phyloP scores from a whole-genome alignment of 2,888 invertebrate genomes.

The Agrotis ipsilon region DNA sequence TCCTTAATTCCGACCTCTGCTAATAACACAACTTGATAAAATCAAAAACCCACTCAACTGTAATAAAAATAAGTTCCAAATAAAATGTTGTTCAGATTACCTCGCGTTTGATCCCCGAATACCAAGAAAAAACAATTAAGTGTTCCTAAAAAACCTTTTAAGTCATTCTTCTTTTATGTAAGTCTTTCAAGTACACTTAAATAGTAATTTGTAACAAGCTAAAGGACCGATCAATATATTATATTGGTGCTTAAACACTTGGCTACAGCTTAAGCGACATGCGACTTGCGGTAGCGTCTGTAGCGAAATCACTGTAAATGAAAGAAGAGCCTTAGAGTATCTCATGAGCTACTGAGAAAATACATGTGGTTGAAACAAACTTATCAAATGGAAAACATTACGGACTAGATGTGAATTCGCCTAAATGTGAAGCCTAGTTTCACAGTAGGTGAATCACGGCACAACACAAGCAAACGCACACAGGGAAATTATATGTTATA shows the following conservation, averaged over 20 bases:
- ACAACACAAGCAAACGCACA: no score
- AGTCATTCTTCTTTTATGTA: constrained; percentile 38
- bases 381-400: no score
- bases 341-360: no score
- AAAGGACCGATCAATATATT: constrained; percentile 57
- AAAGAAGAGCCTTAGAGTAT: no score
- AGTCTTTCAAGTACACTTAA: constrained; percentile 42
- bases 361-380: no score
- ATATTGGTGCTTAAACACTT: constrained; percentile 4
- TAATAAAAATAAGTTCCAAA: constrained; percentile 35
- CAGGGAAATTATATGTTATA: no score
- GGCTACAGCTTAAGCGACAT: background rate
- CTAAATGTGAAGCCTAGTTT: no score
- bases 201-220: constrained; percentile 63
- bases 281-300: background rate
- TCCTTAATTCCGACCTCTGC: no score
- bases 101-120: constrained; percentile 46
- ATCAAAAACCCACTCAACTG: constrained; percentile 10
- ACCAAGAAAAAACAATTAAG: constrained; percentile 46
- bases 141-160: constrained; percentile 17
- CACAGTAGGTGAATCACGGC: no score
- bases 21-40: constrained; percentile 29
- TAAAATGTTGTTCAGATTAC: constrained; percentile 45
- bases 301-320: no score
- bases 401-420: no score